Conservation (phyloP, 2,888 invertebrate genomes). For the Machimus rusticus region DNA sequence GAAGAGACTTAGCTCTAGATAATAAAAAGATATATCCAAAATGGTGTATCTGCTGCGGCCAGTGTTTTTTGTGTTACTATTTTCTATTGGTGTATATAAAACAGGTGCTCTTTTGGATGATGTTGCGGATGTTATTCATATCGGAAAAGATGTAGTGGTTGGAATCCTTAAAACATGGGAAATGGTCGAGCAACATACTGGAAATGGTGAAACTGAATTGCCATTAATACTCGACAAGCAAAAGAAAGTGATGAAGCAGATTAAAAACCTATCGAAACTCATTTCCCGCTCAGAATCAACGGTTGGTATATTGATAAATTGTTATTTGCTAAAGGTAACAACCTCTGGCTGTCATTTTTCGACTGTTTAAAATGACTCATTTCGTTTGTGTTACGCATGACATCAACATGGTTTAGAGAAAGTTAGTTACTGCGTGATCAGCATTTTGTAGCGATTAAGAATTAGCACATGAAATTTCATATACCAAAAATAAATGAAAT, state of each 20-base stretch:
- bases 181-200: slow-evolving; percentile 67
- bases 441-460: background rate
- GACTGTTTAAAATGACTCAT: background rate
- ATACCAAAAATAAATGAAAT: background rate
- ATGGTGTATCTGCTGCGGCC: slow-evolving; percentile 23
- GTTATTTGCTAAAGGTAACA: background rate
- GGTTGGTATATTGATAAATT: slow-evolving; percentile 49
- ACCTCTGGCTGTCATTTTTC: background rate
- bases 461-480: background rate
- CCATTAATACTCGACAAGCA: slow-evolving; percentile 71
- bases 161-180: slow-evolving; percentile 72
- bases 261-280: slow-evolving; percentile 58
- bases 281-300: slow-evolving; percentile 61
- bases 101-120: slow-evolving; percentile 66
- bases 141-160: slow-evolving; percentile 68
- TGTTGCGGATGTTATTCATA: slow-evolving; percentile 68
- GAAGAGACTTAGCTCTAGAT: background rate
- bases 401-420: background rate
- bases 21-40: background rate
- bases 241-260: slow-evolving; percentile 67
- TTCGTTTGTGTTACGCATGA: background rate
- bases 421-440: background rate
- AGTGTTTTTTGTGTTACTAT: slow-evolving; percentile 49
- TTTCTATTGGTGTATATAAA: background rate
- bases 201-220: slow-evolving; percentile 66